These are phyloP conservation scores for Gambusia affinis DNA, from an alignment of 2,113 vertebrate genomes.

Conservation along the genomic window DNA sequence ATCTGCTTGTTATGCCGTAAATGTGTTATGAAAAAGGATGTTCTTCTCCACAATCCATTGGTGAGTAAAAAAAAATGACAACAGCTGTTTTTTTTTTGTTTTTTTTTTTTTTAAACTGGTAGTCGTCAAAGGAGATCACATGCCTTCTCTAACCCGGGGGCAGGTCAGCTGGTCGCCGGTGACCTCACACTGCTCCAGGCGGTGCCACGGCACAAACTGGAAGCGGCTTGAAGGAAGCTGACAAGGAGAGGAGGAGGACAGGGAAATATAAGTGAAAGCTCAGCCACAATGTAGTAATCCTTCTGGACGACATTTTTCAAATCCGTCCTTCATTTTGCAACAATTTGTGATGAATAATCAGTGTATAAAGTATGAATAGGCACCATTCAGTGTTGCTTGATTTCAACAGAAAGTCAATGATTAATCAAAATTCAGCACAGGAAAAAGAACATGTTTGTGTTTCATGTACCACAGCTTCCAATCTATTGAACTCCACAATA, in stretches of 20 bases:
- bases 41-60: not conserved
- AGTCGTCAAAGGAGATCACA: constrained; percentile 12
- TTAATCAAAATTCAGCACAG: constrained; percentile 4
- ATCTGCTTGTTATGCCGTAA: not conserved
- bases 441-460: not conserved
- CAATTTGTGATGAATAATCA: not conserved
- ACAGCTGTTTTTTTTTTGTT: not conserved
- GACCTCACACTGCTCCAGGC: constrained; percentile 85
- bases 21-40: not conserved
- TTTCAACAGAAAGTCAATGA: constrained; percentile 1
- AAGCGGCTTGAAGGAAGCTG: constrained; percentile 90
- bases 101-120: not conserved
- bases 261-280: not conserved
- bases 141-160: constrained; percentile 93
- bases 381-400: not conserved
- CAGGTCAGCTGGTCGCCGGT: constrained; percentile 88
- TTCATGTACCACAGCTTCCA: constrained; percentile 28
- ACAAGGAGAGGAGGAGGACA: not conserved
- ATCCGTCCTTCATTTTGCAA: not conserved
- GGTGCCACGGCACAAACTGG: constrained; percentile 86
- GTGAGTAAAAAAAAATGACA: not conserved
- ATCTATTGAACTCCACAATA: constrained; percentile 16
- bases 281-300: not conserved
- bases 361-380: too few species aligned
- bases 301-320: not conserved